Conservation (phyloP, 1,140 invertebrate species). For the Bombus difficillimus region DNA sequence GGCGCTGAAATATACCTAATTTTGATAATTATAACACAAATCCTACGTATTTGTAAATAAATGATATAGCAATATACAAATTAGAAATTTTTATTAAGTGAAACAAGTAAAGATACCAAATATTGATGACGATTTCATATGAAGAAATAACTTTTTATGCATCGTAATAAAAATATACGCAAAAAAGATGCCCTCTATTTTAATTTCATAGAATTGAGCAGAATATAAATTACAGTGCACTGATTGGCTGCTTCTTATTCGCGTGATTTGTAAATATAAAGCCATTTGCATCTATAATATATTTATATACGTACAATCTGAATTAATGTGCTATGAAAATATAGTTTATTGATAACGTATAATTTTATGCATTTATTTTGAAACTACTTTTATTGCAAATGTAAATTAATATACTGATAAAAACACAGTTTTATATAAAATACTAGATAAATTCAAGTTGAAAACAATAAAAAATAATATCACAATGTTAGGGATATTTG, state of each 20-base stretch:
- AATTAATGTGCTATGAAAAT: neutral
- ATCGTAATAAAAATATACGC: neutral
- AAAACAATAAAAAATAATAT: too few relatives aligned
- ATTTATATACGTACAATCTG: neutral
- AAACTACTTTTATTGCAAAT: neutral
- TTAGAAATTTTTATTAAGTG: neutral
- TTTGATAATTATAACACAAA: constrained; percentile 4
- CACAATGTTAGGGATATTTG: neutral
- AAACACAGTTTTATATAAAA: constrained; percentile 21
- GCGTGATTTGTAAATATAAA: constrained; percentile 4
- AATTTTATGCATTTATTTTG: neutral
- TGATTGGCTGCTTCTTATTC: constrained; percentile 2
- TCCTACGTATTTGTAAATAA: neutral
- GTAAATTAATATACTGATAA: neutral
- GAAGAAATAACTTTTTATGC: neutral
- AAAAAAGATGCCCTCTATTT: constrained; percentile 14
- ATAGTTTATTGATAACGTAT: neutral
- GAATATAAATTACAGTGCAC: neutral
- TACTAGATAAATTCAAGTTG: neutral
- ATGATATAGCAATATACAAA: neutral
- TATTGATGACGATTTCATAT: neutral
- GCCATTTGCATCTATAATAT: neutral
- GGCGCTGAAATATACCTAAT: constrained; percentile 29
- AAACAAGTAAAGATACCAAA: neutral
- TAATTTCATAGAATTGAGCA: neutral